Evolutionary conservation across 2,113 vertebrate species (phyloP), one percentile per base, ranked within the genome.

Genomic region (Sceloporus tristichus): DNA sequence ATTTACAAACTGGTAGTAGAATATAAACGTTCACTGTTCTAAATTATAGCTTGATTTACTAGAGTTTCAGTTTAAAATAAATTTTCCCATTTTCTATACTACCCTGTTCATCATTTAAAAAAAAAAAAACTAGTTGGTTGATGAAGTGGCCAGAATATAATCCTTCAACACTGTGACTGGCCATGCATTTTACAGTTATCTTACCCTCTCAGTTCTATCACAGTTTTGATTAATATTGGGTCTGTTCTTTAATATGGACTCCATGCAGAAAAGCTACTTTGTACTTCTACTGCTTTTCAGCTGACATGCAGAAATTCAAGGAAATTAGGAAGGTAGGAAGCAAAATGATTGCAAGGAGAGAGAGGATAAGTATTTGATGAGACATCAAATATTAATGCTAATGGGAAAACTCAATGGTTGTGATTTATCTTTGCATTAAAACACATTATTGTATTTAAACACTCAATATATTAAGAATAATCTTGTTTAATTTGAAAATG

Each of bases 221-320:
- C 1, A 76, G 82, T 90, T 93, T 91, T 94, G 94, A 96, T 96
- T 85, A 91, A 91, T 90, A 86, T 23, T 85, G 68, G 75, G 48
- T 13, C 89, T 91, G 80, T 91, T 91, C 71, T 85, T 59, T 91
- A 87, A 84, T 66, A 70, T 0, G 4, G 27, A 7, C 80, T 87
- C 34, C 82, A 92, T 87, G 87, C 77, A 3, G n/a, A 62, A 85
- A 76, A 89, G 73, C 56, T 79, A 40, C 86, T 94, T 92, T 77
- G 34, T 80, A 3, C 3, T 48, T 82, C 65, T 85, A 74, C 48
- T 90, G 4, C 70, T 86, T 91, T 93, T 85, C 89, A 85, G 62
- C 87, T 90, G 87, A 92, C 77, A 77, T 1, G 1, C 71, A 70
- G 87, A 53, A 88, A 66, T 85, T 82, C 90, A 87, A 71, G 90